Percentiles rank a stretch among this genome's conserved stretches.
Conservation (phyloP, 2,113 vertebrate genomes). For the Myotis yumanensis region DNA sequence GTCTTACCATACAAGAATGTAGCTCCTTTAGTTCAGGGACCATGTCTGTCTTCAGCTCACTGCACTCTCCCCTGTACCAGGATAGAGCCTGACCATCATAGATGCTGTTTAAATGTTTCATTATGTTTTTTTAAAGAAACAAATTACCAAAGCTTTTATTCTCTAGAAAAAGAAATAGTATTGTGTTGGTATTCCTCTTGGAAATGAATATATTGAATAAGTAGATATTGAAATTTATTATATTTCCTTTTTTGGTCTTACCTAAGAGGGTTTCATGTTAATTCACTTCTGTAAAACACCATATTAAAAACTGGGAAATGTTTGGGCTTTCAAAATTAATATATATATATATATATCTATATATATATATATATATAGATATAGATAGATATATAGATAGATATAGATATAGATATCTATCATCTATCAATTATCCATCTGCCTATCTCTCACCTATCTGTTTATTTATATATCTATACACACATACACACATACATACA, state of each 20-base stretch:
- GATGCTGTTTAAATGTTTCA: neutral
- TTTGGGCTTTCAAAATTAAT: neutral
- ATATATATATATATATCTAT: neutral
- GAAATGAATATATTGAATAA: slow-evolving; percentile 20
- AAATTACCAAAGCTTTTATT: neutral
- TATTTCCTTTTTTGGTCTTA: neutral
- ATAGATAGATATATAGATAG: too few relatives aligned
- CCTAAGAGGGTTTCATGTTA: neutral
- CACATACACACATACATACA: neutral
- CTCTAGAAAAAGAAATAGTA: neutral
- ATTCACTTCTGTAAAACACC: neutral
- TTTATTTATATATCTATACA: neutral
- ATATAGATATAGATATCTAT: neutral
- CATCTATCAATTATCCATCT: neutral
- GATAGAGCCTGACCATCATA: neutral
- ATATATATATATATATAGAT: neutral
- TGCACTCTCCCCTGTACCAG: neutral
- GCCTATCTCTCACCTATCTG: neutral
- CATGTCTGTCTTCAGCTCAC: neutral
- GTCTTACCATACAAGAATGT: neutral
- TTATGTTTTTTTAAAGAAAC: neutral
- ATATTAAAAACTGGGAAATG: slow-evolving; percentile 9
- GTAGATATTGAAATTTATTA: slow-evolving; percentile 2
- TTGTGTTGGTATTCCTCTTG: neutral
- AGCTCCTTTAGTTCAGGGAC: neutral